Evolutionary conservation across 2,113 vertebrate species (phyloP).

Genomic region (Melanostigma gelatinosum): DNA sequence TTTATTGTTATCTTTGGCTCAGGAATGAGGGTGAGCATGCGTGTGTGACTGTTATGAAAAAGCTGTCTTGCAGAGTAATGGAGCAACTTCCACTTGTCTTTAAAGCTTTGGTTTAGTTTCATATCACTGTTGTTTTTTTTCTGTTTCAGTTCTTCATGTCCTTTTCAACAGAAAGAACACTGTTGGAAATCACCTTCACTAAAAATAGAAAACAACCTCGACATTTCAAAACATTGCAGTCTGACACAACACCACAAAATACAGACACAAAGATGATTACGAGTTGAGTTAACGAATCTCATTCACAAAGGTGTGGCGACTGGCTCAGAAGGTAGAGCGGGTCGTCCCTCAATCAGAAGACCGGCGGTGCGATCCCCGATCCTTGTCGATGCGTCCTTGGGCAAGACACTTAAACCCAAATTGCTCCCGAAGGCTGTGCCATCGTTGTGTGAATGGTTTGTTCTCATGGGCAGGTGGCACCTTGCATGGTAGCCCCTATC

Average conservation of each 20-base stretch:
- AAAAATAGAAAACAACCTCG: neutral
- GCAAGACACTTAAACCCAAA: no score
- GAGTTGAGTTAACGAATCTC: neutral
- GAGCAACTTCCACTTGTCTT: constrained; percentile 15
- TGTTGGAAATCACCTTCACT: neutral
- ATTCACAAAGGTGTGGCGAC: no score
- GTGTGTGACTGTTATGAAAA: constrained; percentile 1
- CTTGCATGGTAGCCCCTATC: no score
- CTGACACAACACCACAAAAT: neutral
- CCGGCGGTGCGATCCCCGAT: no score
- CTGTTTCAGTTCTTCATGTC: constrained; percentile 29
- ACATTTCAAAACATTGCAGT: neutral
- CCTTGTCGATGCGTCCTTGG: no score
- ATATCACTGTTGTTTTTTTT: constrained; percentile 14
- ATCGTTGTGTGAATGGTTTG: no score
- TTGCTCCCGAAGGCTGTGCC: no score
- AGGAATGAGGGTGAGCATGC: no score
- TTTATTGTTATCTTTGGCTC: no score
- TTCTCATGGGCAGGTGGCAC: no score
- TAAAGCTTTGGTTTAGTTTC: constrained; percentile 5
- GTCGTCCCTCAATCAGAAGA: neutral
- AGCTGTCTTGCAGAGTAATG: neutral
- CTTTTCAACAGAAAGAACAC: neutral
- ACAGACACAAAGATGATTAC: neutral
- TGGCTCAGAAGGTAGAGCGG: no score